Conservation (phyloP, 2,113 vertebrate species). For the Sturnus vulgaris region DNA sequence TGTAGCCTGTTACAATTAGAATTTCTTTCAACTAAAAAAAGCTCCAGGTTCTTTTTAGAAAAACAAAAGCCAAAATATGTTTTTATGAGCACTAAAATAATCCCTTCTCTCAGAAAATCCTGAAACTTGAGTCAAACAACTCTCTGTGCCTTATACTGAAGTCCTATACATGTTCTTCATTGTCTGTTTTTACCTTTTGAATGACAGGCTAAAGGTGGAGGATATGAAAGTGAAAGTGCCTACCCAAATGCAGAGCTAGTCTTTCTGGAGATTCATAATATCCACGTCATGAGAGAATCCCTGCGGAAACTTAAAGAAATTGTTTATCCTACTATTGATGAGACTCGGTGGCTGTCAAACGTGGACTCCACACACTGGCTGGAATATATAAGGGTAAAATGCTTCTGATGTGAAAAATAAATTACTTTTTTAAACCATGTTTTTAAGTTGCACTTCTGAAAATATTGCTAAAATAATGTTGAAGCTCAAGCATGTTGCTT, state of each 20-base stretch:
- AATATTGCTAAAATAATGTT: not conserved
- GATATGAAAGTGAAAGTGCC: constrained; percentile 89
- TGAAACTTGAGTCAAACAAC: not conserved
- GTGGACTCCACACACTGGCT: constrained; percentile 94
- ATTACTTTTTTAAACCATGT: not conserved
- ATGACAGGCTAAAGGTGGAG: constrained; percentile 90
- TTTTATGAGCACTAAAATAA: not conserved
- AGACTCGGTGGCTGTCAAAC: constrained; percentile 86
- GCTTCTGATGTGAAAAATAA: not conserved
- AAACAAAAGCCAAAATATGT: not conserved
- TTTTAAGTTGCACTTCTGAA: not conserved
- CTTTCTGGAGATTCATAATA: constrained; percentile 95
- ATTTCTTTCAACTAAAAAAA: not conserved
- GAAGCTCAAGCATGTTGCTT: not conserved
- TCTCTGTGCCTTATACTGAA: not conserved
- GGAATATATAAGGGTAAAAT: constrained; percentile 89
- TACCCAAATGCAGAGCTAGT: constrained; percentile 89
- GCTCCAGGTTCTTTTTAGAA: not conserved
- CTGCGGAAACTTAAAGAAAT: constrained; percentile 92
- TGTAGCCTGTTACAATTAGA: not conserved
- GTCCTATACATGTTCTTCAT: not conserved
- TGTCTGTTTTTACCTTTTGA: not conserved
- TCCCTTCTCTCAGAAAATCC: not conserved
- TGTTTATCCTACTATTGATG: constrained; percentile 89
- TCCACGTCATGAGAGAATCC: constrained; percentile 97